phyloP scores from a whole-genome alignment of 2,113 vertebrate genomes.

The Rhinolophus ferrumequinum region DNA sequence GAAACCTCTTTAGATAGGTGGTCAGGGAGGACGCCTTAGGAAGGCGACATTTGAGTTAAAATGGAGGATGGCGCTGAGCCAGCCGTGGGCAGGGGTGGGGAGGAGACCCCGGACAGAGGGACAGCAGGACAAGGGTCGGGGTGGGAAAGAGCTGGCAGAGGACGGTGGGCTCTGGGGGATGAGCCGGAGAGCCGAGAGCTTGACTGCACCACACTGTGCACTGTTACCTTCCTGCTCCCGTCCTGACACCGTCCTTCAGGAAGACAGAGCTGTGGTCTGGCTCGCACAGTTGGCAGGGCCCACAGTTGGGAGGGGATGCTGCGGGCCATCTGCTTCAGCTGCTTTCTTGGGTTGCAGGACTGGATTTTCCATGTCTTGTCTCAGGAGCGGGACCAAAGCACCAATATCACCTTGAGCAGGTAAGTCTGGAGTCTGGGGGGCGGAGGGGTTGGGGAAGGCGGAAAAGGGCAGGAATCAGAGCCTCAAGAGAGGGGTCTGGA shows the following conservation, averaged over 20 bases:
- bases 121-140: rapidly evolving
- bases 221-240: rapidly evolving
- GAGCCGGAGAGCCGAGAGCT: neutral
- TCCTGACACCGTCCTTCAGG: too few relatives aligned
- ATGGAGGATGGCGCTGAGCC: neutral
- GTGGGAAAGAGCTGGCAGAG: neutral
- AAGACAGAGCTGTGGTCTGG: neutral
- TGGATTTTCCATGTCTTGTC: constrained; percentile 91
- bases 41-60: neutral
- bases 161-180: neutral
- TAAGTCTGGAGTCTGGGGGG: constrained; percentile 67
- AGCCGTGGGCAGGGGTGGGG: neutral
- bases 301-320: neutral
- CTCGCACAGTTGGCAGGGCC: neutral
- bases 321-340: neutral
- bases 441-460: neutral
- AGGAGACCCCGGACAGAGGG: neutral
- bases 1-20: neutral
- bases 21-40: neutral
- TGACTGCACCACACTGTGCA: neutral
- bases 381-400: constrained; percentile 87
- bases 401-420: constrained; percentile 87
- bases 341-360: constrained; percentile 82
- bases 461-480: neutral
- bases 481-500: too few relatives aligned